Conservation (phyloP, 2,113 vertebrate genomes). For the Gadus macrocephalus region DNA sequence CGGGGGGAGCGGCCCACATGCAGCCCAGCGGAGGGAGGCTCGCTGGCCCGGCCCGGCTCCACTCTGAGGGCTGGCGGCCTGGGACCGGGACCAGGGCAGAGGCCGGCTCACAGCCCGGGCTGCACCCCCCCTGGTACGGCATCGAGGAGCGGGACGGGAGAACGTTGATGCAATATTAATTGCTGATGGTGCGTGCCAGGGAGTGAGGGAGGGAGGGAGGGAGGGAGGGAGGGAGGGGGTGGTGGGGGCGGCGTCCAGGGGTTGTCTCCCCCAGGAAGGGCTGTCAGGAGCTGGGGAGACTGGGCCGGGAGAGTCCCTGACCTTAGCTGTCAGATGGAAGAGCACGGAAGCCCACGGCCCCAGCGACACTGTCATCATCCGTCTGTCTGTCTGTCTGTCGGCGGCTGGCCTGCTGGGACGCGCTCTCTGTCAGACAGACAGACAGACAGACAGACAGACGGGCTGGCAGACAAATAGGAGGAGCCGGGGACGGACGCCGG, state of each 20-base stretch:
- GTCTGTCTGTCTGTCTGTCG: slow-evolving; percentile 50
- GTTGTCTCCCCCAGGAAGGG: slow-evolving; percentile 65
- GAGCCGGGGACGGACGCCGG: not conserved
- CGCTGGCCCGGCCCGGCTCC: not conserved
- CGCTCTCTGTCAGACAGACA: slow-evolving; percentile 18
- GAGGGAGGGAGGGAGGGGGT: too few relatives aligned
- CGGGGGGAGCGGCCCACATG: too few relatives aligned
- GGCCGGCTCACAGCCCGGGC: slow-evolving; percentile 40
- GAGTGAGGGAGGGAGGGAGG: slow-evolving; percentile 17
- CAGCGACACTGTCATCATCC: slow-evolving; percentile 62
- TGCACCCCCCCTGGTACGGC: slow-evolving; percentile 30
- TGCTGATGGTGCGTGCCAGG: slow-evolving; percentile 58
- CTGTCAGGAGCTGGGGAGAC: slow-evolving; percentile 69
- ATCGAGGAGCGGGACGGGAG: slow-evolving; percentile 38
- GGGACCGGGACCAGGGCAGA: slow-evolving; percentile 19
- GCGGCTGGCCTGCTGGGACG: slow-evolving; percentile 54
- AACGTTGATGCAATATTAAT: slow-evolving; percentile 78
- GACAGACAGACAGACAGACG: slow-evolving; percentile 26
- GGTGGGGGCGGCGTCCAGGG: slow-evolving; percentile 39
- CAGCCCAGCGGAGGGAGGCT: too few relatives aligned
- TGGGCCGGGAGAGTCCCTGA: slow-evolving; percentile 66
- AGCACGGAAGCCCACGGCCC: slow-evolving; percentile 51
- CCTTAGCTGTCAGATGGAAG: slow-evolving; percentile 74
- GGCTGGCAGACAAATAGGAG: not conserved
- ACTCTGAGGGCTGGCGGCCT: not conserved